These are phyloP conservation scores for Oscheius sp. DNA, from an alignment of 2,888 invertebrate genomes.

Conservation along the genomic window DNA sequence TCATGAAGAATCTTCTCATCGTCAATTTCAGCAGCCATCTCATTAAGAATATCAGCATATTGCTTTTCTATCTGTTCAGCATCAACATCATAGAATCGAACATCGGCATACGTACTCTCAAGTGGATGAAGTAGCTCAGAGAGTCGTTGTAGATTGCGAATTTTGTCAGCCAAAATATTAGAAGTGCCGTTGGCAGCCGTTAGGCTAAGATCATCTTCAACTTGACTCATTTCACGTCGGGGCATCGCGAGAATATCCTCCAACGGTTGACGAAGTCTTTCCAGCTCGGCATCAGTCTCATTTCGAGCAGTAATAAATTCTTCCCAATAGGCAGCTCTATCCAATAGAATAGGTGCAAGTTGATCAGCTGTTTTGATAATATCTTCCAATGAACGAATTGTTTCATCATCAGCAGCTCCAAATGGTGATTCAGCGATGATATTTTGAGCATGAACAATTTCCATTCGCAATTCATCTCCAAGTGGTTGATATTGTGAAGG, in stretches of 20 bases:
- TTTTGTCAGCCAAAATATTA: slow-evolving; percentile 38
- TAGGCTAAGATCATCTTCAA: slow-evolving; percentile 35
- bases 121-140: slow-evolving; percentile 57
- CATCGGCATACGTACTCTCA: slow-evolving; percentile 58
- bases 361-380: slow-evolving; percentile 39
- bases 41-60: slow-evolving; percentile 49
- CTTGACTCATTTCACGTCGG: slow-evolving; percentile 34
- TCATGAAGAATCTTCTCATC: slow-evolving; percentile 50
- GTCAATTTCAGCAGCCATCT: slow-evolving; percentile 43
- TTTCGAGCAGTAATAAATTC: slow-evolving; percentile 54
- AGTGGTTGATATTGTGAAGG: slow-evolving; percentile 44
- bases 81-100: slow-evolving; percentile 61
- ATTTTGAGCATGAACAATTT: slow-evolving; percentile 33
- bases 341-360: slow-evolving; percentile 44
- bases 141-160: slow-evolving; percentile 48
- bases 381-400: slow-evolving; percentile 33
- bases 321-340: slow-evolving; percentile 45
- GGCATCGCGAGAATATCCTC: slow-evolving; percentile 37
- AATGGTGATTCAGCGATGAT: slow-evolving; percentile 29
- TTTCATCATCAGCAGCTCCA: slow-evolving; percentile 14
- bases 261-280: slow-evolving; percentile 39
- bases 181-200: slow-evolving; percentile 34
- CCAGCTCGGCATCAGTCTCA: slow-evolving; percentile 48
- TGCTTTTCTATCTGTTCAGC: slow-evolving; percentile 55
- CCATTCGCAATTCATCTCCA: slow-evolving; percentile 37